Conservation (phyloP, 2,797 vertebrate species). For the Sebastiscus albofasciatus region DNA sequence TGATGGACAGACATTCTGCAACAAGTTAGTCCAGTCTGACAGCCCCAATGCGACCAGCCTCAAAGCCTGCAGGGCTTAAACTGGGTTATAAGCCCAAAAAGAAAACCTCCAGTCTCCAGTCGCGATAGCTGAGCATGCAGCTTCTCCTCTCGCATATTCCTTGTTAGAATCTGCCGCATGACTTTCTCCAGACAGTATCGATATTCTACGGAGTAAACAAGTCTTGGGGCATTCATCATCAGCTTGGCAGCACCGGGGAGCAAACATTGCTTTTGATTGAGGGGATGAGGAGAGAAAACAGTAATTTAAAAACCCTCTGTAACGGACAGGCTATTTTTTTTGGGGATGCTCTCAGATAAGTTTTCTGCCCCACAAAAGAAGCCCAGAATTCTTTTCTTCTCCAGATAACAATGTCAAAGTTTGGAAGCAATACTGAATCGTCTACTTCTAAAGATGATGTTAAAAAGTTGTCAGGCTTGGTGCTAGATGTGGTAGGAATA, state of each 20-base stretch:
- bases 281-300: slow-evolving; percentile 69
- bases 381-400: slow-evolving; percentile 46
- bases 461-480: slow-evolving; percentile 1
- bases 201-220: slow-evolving; percentile 66
- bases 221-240: slow-evolving; percentile 68
- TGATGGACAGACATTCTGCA: slow-evolving; percentile 45
- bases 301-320: slow-evolving; percentile 64
- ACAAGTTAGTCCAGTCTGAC: slow-evolving; percentile 37
- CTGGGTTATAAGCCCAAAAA: slow-evolving; percentile 28
- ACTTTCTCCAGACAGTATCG: slow-evolving; percentile 54
- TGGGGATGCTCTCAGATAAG: slow-evolving; percentile 29
- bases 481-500: neutral
- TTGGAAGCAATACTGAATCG: slow-evolving; percentile 26
- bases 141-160: slow-evolving; percentile 25
- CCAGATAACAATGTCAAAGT: slow-evolving; percentile 52
- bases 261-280: slow-evolving; percentile 63
- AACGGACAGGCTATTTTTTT: slow-evolving; percentile 33
- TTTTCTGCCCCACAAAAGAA: slow-evolving; percentile 43
- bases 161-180: slow-evolving; percentile 40
- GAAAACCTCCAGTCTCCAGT: slow-evolving; percentile 23
- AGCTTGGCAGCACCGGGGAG: slow-evolving; percentile 34
- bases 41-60: slow-evolving; percentile 32
- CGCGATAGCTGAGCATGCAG: slow-evolving; percentile 7
- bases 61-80: slow-evolving; percentile 50
- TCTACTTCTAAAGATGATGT: slow-evolving; percentile 11